These are phyloP conservation scores for Tautogolabrus adspersus DNA, from an alignment of 2,113 vertebrate genomes.

Conservation along the genomic window DNA sequence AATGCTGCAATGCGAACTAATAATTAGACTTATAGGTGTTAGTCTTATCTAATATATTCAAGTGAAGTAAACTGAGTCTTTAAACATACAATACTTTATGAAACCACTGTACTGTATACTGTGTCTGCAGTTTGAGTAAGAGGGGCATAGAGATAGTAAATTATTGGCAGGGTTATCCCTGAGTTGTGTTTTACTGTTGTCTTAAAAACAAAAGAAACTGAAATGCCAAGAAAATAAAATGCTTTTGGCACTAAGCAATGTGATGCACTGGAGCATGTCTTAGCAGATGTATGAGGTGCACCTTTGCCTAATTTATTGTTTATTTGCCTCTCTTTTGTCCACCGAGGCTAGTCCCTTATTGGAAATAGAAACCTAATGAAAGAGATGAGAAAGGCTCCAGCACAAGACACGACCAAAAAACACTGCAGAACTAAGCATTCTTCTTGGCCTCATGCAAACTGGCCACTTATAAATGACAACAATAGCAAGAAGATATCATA, in stretches of 20 bases:
- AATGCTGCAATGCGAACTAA: conserved; percentile 82
- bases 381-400: conserved; percentile 73
- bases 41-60: conserved; percentile 36
- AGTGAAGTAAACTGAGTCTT: conserved; percentile 5
- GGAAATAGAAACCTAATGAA: conserved; percentile 82
- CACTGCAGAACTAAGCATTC: conserved; percentile 27
- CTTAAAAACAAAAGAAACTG: not conserved
- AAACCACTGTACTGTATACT: not conserved
- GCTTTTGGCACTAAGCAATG: conserved; percentile 49
- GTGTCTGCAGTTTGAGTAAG: conserved; percentile 30
- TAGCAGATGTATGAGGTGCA: conserved; percentile 66
- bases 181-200: conserved; percentile 36
- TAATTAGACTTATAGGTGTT: conserved; percentile 77
- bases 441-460: conserved; percentile 22
- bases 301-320: conserved; percentile 80
- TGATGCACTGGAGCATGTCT: conserved; percentile 60
- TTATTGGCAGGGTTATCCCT: conserved; percentile 51
- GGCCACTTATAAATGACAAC: conserved; percentile 16
- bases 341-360: conserved; percentile 70
- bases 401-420: conserved; percentile 48
- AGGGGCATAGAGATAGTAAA: conserved; percentile 6
- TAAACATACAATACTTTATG: conserved; percentile 1
- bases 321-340: conserved; percentile 75
- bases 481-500: not conserved
- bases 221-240: not conserved